Evolutionary conservation across 2,797 vertebrate species (phyloP).

Genomic region (Lutjanus argentimaculatus): DNA sequence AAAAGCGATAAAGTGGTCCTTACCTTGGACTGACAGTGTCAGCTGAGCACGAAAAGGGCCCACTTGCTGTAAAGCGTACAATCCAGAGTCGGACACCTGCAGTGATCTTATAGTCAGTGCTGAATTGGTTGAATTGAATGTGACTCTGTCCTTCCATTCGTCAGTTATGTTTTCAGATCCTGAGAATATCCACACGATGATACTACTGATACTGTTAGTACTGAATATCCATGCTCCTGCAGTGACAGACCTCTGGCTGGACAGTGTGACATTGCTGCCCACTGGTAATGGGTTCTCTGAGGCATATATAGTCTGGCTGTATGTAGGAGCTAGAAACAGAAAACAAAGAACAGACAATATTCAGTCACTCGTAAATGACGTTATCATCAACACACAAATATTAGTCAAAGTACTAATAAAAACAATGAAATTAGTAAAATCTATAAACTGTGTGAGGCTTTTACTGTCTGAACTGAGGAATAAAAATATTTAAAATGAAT

Average conservation of each 20-base stretch:
- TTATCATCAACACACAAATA: neutral
- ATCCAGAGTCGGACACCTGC: conserved; percentile 69
- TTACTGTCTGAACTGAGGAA: neutral
- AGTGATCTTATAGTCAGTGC: conserved; percentile 65
- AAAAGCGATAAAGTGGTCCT: conserved; percentile 12
- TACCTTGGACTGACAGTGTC: conserved; percentile 81
- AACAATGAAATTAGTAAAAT: neutral
- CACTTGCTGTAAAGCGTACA: conserved; percentile 43
- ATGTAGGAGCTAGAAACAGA: conserved; percentile 55
- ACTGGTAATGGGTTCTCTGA: conserved; percentile 68
- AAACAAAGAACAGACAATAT: neutral
- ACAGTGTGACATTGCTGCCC: conserved; percentile 75
- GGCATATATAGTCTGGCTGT: conserved; percentile 40
- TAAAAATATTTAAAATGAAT: neutral
- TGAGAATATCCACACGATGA: conserved; percentile 38
- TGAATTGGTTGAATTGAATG: neutral
- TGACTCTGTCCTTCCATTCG: accelerated
- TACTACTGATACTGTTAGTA: too few relatives aligned
- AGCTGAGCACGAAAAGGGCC: accelerated
- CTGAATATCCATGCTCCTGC: conserved; percentile 65
- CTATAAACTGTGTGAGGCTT: neutral
- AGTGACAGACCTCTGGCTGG: accelerated
- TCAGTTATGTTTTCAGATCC: accelerated
- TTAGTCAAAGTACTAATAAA: neutral
- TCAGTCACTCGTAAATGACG: neutral